A percentile compares a stretch with the other conserved stretches of the same genome.
Conservation (phyloP, 2,113 vertebrate genomes). For the Stercorarius parasiticus region DNA sequence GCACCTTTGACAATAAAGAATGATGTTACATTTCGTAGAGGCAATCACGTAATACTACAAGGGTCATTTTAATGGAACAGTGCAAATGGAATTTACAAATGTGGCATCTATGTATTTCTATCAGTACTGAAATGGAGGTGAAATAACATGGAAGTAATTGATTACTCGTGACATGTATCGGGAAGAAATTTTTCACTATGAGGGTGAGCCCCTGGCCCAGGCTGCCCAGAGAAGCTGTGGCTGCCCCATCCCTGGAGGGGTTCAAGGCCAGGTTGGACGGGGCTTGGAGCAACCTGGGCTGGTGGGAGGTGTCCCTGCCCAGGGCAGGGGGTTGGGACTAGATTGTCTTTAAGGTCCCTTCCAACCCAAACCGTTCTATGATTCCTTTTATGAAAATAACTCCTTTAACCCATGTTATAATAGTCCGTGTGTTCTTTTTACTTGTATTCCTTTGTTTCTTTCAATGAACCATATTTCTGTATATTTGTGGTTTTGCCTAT, state of each 20-base stretch:
- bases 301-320: too few relatives aligned
- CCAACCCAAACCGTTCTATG: too few relatives aligned
- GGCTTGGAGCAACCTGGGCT: too few relatives aligned
- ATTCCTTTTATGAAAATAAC: background rate
- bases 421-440: background rate
- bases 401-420: background rate
- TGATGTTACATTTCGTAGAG: background rate
- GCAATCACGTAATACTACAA: background rate
- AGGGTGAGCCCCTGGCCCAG: too few relatives aligned
- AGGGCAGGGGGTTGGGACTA: too few relatives aligned
- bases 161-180: background rate
- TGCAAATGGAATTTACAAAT: constrained; percentile 32
- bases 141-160: background rate
- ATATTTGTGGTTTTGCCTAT: background rate
- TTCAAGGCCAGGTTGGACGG: too few relatives aligned
- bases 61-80: background rate
- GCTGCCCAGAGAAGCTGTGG: too few relatives aligned
- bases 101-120: constrained; percentile 23
- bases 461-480: background rate
- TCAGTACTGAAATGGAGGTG: background rate
- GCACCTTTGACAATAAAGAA: background rate
- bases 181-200: too few relatives aligned
- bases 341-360: too few relatives aligned
- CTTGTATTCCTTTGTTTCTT: background rate
- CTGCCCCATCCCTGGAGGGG: too few relatives aligned